phyloP scores from a whole-genome alignment of 1,140 invertebrate species.

The Aphis craccivora region DNA sequence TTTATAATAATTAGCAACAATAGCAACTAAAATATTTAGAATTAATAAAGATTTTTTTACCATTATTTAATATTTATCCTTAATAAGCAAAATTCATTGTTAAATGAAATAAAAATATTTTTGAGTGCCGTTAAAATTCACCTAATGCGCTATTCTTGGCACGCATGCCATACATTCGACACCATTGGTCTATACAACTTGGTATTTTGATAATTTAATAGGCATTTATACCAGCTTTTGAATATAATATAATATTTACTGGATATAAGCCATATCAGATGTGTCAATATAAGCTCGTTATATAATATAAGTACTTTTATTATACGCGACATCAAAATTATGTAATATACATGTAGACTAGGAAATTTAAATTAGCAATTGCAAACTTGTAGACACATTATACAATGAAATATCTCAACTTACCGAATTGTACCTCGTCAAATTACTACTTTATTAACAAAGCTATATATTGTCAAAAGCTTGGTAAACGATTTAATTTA shows the following conservation, averaged over 20 bases:
- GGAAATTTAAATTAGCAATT: background rate
- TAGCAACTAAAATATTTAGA: background rate
- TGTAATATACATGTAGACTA: background rate
- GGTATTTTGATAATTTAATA: background rate
- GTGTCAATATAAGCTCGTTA: background rate
- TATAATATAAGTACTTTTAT: background rate
- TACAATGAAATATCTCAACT: background rate
- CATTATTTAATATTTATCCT: background rate
- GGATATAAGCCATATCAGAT: background rate
- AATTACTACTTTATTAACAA: background rate
- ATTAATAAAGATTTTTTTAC: background rate
- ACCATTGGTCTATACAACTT: background rate
- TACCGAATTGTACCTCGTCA: background rate
- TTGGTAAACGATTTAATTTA: background rate
- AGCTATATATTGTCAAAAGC: background rate
- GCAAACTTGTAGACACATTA: background rate
- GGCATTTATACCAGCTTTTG: background rate
- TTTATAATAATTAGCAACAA: too few relatives aligned
- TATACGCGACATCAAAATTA: background rate
- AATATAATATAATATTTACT: background rate
- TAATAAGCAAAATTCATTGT: background rate
- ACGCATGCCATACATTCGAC: background rate
- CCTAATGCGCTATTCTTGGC: too few relatives aligned
- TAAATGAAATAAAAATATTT: background rate
- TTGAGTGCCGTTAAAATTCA: background rate